Evolutionary conservation across 2,113 vertebrate genomes (phyloP).

Genomic region (Herpailurus yagouaroundi): DNA sequence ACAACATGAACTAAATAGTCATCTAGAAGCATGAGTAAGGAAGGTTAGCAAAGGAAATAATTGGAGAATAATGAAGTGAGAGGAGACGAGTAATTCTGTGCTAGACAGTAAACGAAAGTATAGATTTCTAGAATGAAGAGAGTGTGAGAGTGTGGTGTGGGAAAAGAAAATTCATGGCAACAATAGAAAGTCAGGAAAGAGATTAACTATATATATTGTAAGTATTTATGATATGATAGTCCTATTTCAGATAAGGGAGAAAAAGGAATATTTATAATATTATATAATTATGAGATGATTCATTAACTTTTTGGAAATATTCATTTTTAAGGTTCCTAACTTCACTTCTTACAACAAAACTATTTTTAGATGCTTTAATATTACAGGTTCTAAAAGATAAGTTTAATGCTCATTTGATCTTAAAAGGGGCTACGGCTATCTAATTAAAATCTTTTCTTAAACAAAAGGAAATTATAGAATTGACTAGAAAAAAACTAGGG

Average conservation of each 20-base stretch:
- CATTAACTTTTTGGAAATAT: constrained; percentile 20
- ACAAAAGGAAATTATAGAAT: neutral
- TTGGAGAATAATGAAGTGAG: neutral
- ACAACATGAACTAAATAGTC: neutral
- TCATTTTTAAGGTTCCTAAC: neutral
- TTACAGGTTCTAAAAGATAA: neutral
- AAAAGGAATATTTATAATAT: constrained; percentile 35
- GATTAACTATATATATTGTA: neutral
- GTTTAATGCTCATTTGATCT: neutral
- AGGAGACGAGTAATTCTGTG: neutral
- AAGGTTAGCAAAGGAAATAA: neutral
- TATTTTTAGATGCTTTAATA: neutral
- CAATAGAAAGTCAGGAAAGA: neutral
- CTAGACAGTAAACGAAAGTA: neutral
- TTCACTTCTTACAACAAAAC: neutral
- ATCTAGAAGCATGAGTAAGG: neutral
- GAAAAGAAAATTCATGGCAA: neutral
- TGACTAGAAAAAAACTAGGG: neutral
- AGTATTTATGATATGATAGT: neutral
- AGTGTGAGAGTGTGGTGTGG: neutral
- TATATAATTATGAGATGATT: constrained; percentile 27
- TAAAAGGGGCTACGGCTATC: neutral
- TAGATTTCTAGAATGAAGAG: neutral
- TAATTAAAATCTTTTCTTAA: neutral
- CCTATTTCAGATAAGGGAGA: neutral